phyloP scores from a whole-genome alignment of 2,113 vertebrate genomes.

The Tautogolabrus adspersus region DNA sequence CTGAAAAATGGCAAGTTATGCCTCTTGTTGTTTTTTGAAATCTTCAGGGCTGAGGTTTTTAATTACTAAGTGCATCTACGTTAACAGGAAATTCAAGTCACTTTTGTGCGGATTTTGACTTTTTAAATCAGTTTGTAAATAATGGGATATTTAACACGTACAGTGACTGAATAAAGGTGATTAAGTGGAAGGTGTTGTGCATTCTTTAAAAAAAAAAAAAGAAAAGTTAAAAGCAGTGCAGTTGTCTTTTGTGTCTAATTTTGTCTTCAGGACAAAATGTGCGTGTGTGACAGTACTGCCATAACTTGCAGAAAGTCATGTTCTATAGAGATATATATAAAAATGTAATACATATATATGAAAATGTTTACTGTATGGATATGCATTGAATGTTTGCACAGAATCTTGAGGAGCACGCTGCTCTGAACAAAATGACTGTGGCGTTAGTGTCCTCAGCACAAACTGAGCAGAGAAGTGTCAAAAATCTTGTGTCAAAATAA shows the following conservation, averaged over 20 bases:
- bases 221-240: constrained; percentile 75
- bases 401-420: constrained; percentile 64
- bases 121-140: constrained; percentile 81
- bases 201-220: constrained; percentile 56
- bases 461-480: constrained; percentile 58
- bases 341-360: constrained; percentile 63
- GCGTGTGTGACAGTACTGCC: constrained; percentile 74
- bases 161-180: constrained; percentile 77
- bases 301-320: constrained; percentile 73
- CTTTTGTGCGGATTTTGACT: constrained; percentile 71
- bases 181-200: constrained; percentile 77
- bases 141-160: constrained; percentile 75
- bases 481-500: constrained; percentile 71
- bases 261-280: constrained; percentile 72
- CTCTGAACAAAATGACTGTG: constrained; percentile 70
- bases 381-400: constrained; percentile 85
- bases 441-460: constrained; percentile 56
- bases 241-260: constrained; percentile 76
- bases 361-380: constrained; percentile 81
- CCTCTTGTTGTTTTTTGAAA: constrained; percentile 58
- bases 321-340: constrained; percentile 72
- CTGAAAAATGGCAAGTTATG: constrained; percentile 47
- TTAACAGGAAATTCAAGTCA: constrained; percentile 68
- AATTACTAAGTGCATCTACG: constrained; percentile 72
- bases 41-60: constrained; percentile 79